These are phyloP conservation scores for Heliconius aoede DNA, from an alignment of 2,888 invertebrate species.

Conservation along the genomic window DNA sequence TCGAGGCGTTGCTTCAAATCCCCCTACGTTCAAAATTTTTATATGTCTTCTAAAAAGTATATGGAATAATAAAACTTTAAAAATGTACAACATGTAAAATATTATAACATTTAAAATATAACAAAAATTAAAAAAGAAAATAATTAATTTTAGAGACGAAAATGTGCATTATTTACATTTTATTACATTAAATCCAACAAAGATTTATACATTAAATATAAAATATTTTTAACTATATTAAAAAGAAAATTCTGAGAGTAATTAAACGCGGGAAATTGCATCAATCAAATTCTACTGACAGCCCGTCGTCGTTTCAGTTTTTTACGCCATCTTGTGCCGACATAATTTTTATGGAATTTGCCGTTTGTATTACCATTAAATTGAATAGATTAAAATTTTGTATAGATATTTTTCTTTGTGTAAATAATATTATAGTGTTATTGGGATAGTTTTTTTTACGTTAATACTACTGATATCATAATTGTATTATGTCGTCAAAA, in stretches of 20 bases:
- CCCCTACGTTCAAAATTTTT: too few species aligned
- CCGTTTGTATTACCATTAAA: slow-evolving; percentile 25
- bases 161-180: background rate
- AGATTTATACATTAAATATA: background rate
- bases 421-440: background rate
- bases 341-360: slow-evolving; percentile 29
- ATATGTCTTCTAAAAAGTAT: too few species aligned
- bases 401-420: background rate
- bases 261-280: slow-evolving; percentile 23
- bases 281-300: slow-evolving; percentile 37
- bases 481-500: too few species aligned
- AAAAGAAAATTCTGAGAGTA: slow-evolving; percentile 11
- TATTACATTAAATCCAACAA: background rate
- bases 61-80: too few species aligned
- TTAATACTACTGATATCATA: too few species aligned
- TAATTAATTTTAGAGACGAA: too few species aligned
- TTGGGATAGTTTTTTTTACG: too few species aligned
- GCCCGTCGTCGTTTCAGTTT: slow-evolving; percentile 32
- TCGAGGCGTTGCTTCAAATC: too few species aligned
- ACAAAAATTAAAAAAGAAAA: too few species aligned
- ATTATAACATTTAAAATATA: too few species aligned
- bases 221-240: background rate
- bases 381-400: slow-evolving; percentile 13
- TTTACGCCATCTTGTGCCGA: slow-evolving; percentile 33
- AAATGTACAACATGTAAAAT: too few species aligned